These are phyloP conservation scores for Zosterops hypoxanthus DNA, from an alignment of 2,113 vertebrate species.

Conservation along the genomic window DNA sequence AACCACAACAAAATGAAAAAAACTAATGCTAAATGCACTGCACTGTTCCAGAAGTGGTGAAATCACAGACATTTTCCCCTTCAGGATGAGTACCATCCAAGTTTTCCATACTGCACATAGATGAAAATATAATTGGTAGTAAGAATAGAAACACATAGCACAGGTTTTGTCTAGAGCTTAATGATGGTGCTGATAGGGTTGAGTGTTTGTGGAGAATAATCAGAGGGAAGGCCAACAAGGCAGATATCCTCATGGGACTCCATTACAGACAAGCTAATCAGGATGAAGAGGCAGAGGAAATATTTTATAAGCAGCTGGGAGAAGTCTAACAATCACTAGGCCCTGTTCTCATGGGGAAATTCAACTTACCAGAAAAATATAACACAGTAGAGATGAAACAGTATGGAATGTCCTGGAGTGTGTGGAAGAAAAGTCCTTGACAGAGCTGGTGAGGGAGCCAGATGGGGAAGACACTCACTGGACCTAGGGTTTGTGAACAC, in stretches of 20 bases:
- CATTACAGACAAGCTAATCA: not conserved
- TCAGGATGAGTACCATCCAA: not conserved
- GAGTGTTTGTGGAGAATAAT: not conserved
- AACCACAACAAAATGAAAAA: not conserved
- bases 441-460: not conserved
- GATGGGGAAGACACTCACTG: fast-evolving
- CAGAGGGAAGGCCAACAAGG: not conserved
- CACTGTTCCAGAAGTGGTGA: not conserved
- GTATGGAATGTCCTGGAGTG: not conserved
- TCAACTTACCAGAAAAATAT: not conserved
- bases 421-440: not conserved
- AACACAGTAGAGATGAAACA: not conserved
- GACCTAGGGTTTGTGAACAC: not conserved
- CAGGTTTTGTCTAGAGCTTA: not conserved
- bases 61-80: not conserved
- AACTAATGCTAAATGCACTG: not conserved
- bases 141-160: not conserved
- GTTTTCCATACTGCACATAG: not conserved
- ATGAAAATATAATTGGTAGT: not conserved
- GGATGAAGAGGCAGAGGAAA: not conserved
- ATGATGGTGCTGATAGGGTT: not conserved
- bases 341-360: not conserved
- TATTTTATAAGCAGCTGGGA: not conserved
- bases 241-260: not conserved
- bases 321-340: not conserved